Evolutionary conservation across 1,140 invertebrate genomes (phyloP).

Genomic region (Drosophila persimilis): DNA sequence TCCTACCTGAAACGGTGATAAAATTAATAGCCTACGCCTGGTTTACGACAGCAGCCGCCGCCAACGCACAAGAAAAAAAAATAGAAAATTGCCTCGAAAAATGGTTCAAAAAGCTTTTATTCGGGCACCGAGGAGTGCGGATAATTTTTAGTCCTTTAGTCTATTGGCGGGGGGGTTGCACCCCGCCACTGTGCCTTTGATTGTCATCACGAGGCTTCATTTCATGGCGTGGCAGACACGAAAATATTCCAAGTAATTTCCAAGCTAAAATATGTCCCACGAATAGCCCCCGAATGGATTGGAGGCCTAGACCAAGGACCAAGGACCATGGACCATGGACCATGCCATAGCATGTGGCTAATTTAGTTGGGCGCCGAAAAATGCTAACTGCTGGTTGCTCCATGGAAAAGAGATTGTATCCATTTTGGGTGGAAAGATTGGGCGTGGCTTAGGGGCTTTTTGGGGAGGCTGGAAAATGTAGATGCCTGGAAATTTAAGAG

Average conservation of each 20-base stretch:
- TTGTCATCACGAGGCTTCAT: conserved; percentile 41
- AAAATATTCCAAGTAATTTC: conserved; percentile 54
- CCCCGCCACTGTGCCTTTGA: conserved; percentile 23
- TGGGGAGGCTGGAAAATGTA: background rate
- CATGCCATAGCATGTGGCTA: conserved; percentile 35
- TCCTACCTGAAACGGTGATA: conserved; percentile 50
- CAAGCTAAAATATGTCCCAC: conserved; percentile 49
- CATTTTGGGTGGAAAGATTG: conserved; percentile 8
- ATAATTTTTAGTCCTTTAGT: conserved; percentile 46
- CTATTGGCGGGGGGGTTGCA: background rate
- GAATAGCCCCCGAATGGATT: conserved; percentile 12
- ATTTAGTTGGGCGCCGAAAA: conserved; percentile 42
- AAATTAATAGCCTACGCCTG: conserved; percentile 66
- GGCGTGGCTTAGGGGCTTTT: conserved; percentile 1
- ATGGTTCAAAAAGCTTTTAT: conserved; percentile 53
- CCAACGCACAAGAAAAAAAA: conserved; percentile 13
- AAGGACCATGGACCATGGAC: conserved; percentile 16
- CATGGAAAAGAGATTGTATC: conserved; percentile 4
- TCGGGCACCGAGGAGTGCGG: background rate
- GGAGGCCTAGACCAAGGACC: background rate
- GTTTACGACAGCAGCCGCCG: conserved; percentile 54
- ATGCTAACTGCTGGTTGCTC: conserved; percentile 14
- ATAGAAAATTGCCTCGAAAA: conserved; percentile 54
- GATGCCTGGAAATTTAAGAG: background rate
- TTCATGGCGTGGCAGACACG: conserved; percentile 44